Evolutionary conservation across 92 coral and sea anemone species (phyloP).

Genomic region (Zoanthus sociatus): DNA sequence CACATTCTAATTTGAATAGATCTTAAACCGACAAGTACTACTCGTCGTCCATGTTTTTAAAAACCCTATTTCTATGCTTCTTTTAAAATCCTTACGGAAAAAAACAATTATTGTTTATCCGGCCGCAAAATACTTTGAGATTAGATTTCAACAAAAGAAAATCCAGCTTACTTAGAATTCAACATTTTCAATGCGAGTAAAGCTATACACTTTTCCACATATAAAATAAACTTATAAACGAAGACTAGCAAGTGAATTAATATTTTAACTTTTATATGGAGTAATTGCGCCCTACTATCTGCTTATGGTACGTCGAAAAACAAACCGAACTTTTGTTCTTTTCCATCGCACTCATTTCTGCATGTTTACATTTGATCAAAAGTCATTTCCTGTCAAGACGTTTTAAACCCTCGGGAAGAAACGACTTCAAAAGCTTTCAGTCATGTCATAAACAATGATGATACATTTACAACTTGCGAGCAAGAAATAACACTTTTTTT

Average conservation of each 20-base stretch:
- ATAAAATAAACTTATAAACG: background rate
- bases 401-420: conserved; percentile 6
- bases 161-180: conserved; percentile 13
- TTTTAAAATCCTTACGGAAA: conserved; percentile 14
- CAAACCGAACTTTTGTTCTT: background rate
- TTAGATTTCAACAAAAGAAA: conserved; percentile 25
- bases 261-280: background rate
- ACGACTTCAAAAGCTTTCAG: background rate
- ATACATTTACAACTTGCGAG: background rate
- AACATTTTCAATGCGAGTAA: background rate
- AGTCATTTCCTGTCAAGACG: conserved; percentile 43
- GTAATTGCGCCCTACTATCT: background rate
- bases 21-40: background rate
- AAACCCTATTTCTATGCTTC: background rate
- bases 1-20: background rate
- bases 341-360: conserved; percentile 29
- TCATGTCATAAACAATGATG: conserved; percentile 1
- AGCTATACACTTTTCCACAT: background rate
- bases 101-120: background rate
- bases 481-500: background rate
- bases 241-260: no score
- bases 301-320: no score
- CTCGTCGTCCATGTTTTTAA: background rate
- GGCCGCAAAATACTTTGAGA: conserved; percentile 14
- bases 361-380: conserved; percentile 46